Conservation (phyloP, 1,140 invertebrate species). For the Drosophila rufa region DNA sequence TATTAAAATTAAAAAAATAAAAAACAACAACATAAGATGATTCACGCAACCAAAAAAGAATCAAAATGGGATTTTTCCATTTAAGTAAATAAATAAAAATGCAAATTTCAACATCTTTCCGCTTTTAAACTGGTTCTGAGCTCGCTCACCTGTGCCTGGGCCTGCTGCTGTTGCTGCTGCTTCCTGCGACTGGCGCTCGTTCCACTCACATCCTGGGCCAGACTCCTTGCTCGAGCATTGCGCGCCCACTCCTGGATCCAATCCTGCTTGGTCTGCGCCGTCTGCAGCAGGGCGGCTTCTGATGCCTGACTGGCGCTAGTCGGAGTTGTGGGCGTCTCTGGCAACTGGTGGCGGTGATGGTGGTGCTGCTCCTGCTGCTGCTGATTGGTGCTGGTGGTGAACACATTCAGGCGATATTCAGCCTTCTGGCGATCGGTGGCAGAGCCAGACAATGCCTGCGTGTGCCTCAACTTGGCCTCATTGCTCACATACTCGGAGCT, state of each 20-base stretch:
- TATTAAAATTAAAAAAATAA: too few species aligned
- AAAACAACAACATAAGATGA: too few species aligned
- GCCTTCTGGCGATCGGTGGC: slow-evolving; percentile 84
- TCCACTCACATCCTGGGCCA: slow-evolving; percentile 73
- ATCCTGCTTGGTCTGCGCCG: slow-evolving; percentile 82
- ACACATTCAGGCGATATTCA: slow-evolving; percentile 82
- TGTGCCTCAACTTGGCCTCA: slow-evolving; percentile 72
- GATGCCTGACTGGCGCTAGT: slow-evolving; percentile 43
- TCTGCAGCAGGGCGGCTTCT: slow-evolving; percentile 73
- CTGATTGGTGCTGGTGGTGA: slow-evolving; percentile 68
- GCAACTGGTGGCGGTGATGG: slow-evolving; percentile 42
- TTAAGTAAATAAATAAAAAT: neutral
- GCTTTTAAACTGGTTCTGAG: slow-evolving; percentile 13
- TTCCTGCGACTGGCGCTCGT: slow-evolving; percentile 57
- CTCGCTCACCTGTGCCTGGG: slow-evolving; percentile 58
- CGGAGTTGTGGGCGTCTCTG: slow-evolving; percentile 76
- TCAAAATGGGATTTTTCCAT: slow-evolving; percentile 24
- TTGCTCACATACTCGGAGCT: slow-evolving; percentile 87
- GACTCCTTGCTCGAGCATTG: slow-evolving; percentile 78
- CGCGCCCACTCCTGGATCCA: slow-evolving; percentile 85
- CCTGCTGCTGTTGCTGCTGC: slow-evolving; percentile 58
- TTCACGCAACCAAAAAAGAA: neutral
- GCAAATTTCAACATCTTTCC: neutral
- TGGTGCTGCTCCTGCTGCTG: slow-evolving; percentile 26
- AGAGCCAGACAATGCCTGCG: slow-evolving; percentile 60